Conservation (phyloP, 2,888 invertebrate genomes). For the Alentia gelatinosa region DNA sequence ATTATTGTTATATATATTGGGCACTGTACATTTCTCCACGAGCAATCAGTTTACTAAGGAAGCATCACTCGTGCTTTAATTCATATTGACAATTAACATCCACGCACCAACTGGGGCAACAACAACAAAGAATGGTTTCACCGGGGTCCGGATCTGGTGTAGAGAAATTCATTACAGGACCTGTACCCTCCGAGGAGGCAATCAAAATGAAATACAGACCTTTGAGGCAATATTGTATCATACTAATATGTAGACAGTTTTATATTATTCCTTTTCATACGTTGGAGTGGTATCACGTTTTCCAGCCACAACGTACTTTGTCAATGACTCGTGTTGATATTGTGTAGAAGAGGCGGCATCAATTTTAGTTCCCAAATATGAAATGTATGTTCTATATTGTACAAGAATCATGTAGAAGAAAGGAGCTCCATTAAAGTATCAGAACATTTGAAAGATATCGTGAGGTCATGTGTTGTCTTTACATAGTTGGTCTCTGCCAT, state of each 20-base stretch:
- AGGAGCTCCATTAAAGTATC: constrained; percentile 60
- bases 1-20: constrained; percentile 29
- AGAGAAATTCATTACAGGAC: constrained; percentile 46
- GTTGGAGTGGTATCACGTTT: constrained; percentile 53
- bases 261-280: constrained; percentile 54
- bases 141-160: constrained; percentile 40
- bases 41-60: constrained; percentile 41
- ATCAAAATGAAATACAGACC: constrained; percentile 54
- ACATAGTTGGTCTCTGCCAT: too few species aligned
- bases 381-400: constrained; percentile 60
- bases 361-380: constrained; percentile 56
- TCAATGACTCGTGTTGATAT: constrained; percentile 56
- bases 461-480: neutral
- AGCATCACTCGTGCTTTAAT: constrained; percentile 33
- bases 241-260: constrained; percentile 42
- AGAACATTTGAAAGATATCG: constrained; percentile 54
- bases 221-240: constrained; percentile 55
- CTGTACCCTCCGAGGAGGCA: constrained; percentile 46
- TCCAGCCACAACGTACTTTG: constrained; percentile 53
- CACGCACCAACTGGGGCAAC: constrained; percentile 37
- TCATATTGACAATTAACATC: constrained; percentile 21
- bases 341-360: constrained; percentile 55
- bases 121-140: neutral
- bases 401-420: constrained; percentile 58
- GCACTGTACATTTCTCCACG: constrained; percentile 52